A percentile compares a stretch with the other conserved stretches of the same genome.
phyloP scores from a whole-genome alignment of 2,113 vertebrate species.

The Myodes glareolus region DNA sequence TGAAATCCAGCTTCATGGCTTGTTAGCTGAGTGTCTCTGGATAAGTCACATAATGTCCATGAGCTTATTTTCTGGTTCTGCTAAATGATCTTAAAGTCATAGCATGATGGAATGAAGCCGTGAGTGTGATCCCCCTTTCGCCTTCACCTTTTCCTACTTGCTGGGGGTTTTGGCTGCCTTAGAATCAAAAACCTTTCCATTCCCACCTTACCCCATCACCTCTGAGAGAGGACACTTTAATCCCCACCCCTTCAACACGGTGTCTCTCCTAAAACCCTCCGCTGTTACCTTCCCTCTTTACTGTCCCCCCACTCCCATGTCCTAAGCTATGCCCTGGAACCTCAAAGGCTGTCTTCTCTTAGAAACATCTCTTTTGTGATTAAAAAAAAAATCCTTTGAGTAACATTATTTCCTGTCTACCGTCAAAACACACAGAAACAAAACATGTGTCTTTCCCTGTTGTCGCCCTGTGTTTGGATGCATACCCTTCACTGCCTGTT shows the following conservation, averaged over 20 bases:
- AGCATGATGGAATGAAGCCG: background rate
- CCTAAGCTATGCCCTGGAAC: background rate
- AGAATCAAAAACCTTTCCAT: accelerated
- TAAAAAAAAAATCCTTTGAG: slow-evolving; percentile 18
- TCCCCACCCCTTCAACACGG: background rate
- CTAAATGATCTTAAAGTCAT: background rate
- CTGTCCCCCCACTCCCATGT: background rate
- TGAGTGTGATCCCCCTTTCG: background rate
- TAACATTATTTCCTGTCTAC: background rate
- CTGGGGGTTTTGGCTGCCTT: accelerated
- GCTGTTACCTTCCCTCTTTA: background rate
- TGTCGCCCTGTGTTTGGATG: background rate
- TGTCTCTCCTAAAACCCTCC: background rate
- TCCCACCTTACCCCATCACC: too few relatives aligned
- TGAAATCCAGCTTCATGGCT: background rate
- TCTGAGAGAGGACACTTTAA: accelerated
- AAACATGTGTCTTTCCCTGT: background rate
- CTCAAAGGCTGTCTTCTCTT: background rate
- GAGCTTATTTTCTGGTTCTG: slow-evolving; percentile 16
- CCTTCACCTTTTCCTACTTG: background rate
- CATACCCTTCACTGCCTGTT: background rate
- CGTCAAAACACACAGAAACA: background rate
- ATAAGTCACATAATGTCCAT: background rate
- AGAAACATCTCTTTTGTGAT: background rate
- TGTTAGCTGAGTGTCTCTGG: background rate